Conservation (phyloP, 2,888 invertebrate species). For the Barypeithes pellucidus region DNA sequence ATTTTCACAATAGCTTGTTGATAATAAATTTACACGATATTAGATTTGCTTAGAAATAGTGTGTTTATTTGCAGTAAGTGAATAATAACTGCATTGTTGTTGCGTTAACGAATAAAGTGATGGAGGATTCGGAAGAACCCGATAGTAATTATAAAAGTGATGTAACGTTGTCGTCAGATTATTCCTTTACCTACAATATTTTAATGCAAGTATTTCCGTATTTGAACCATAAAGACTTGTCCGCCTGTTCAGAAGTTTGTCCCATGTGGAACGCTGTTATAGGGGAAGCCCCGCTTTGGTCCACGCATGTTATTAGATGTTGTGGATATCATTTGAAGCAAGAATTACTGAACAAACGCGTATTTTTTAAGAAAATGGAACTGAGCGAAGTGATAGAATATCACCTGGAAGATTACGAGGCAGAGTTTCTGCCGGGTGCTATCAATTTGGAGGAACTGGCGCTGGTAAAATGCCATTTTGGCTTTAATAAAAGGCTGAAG, state of each 20-base stretch:
- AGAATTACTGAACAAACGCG: not conserved
- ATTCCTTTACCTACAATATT: conserved; percentile 5
- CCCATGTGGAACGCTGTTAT: not conserved
- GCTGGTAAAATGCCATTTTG: not conserved
- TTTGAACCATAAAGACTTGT: not conserved
- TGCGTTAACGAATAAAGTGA: too few relatives aligned
- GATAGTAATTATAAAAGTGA: not conserved
- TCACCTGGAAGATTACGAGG: not conserved
- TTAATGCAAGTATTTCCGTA: not conserved
- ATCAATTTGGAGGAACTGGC: not conserved
- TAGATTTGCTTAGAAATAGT: too few relatives aligned
- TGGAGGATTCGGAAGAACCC: not conserved
- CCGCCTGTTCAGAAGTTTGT: not conserved
- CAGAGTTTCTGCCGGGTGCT: not conserved
- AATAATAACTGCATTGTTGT: too few relatives aligned
- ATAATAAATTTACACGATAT: too few relatives aligned
- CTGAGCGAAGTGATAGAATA: not conserved
- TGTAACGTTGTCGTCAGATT: not conserved
- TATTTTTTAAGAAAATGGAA: conserved; percentile 1
- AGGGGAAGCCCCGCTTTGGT: not conserved
- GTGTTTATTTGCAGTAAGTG: too few relatives aligned
- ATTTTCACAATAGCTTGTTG: too few relatives aligned
- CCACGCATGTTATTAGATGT: not conserved
- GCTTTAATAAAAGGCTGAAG: not conserved
- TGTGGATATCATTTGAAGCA: not conserved